Percentiles rank a stretch among this genome's conserved stretches.
These are phyloP conservation scores for Euura saliciscinereae DNA, from an alignment of 1,140 invertebrate species.

Conservation along the genomic window DNA sequence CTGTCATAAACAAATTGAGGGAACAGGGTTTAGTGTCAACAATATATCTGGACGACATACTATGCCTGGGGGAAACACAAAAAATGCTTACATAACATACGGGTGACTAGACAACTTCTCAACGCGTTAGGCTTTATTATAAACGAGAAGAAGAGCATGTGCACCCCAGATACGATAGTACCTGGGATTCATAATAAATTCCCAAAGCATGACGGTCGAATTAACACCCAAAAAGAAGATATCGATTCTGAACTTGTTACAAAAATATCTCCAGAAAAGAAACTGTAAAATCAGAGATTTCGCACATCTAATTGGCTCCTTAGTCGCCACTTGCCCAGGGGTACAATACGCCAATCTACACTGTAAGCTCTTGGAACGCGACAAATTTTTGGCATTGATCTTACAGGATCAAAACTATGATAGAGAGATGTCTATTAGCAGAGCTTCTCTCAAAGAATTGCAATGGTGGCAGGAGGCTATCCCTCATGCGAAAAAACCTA, in stretches of 20 bases:
- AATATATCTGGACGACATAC: conserved; percentile 27
- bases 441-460: conserved; percentile 19
- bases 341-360: too few species aligned
- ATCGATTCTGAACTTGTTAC: not conserved
- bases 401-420: not conserved
- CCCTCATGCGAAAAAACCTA: conserved; percentile 19
- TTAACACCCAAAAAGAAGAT: not conserved
- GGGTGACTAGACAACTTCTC: conserved; percentile 14
- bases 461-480: conserved; percentile 29
- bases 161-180: conserved; percentile 5
- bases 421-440: not conserved
- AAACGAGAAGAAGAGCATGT: conserved; percentile 23
- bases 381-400: conserved; percentile 23
- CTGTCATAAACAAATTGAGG: conserved; percentile 20
- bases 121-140: conserved; percentile 22
- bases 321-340: not conserved
- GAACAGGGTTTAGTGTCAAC: conserved; percentile 20
- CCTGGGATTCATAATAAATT: not conserved
- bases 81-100: conserved; percentile 6
- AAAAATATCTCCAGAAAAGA: not conserved
- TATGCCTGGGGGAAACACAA: conserved; percentile 17
- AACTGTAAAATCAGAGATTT: not conserved
- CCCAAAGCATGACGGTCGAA: not conserved
- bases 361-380: conserved; percentile 22
- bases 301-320: not conserved